Conservation (phyloP, 2,797 vertebrate species). For the Spheniscus humboldti region DNA sequence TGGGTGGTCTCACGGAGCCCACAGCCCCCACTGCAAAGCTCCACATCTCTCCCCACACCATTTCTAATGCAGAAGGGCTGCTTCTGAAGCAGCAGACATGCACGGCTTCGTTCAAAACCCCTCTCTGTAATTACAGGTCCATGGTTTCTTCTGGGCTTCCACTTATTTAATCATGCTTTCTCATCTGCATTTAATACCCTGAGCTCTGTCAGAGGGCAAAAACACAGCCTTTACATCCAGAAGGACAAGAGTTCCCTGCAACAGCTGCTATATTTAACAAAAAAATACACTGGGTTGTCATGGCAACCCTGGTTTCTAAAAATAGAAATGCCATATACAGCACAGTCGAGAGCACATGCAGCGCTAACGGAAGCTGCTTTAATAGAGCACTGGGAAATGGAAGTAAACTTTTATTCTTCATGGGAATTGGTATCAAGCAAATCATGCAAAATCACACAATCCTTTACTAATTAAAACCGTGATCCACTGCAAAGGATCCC, state of each 20-base stretch:
- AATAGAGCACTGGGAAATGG: not conserved
- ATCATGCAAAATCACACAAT: fast-evolving
- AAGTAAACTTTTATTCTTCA: not conserved
- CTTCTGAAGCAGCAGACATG: not conserved
- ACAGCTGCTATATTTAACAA: conserved; percentile 70
- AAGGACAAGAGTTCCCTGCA: conserved; percentile 47
- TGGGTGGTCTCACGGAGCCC: not conserved
- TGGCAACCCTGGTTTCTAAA: conserved; percentile 65
- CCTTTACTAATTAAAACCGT: not conserved
- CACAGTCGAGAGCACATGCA: not conserved
- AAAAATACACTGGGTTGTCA: conserved; percentile 58
- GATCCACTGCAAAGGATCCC: not conserved
- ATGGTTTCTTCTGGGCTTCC: conserved; percentile 16
- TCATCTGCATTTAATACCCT: not conserved
- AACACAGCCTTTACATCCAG: conserved; percentile 25
- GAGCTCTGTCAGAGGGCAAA: conserved; percentile 21
- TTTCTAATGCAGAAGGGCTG: not conserved
- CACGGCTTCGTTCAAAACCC: not conserved
- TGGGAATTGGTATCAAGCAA: not conserved
- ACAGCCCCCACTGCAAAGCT: not conserved
- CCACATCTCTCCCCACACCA: not conserved
- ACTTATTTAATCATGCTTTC: conserved; percentile 20
- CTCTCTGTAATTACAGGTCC: not conserved
- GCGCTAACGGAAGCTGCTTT: not conserved
- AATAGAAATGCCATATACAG: conserved; percentile 50